Conservation (phyloP, 2,888 invertebrate genomes). For the Plebejus anna region DNA sequence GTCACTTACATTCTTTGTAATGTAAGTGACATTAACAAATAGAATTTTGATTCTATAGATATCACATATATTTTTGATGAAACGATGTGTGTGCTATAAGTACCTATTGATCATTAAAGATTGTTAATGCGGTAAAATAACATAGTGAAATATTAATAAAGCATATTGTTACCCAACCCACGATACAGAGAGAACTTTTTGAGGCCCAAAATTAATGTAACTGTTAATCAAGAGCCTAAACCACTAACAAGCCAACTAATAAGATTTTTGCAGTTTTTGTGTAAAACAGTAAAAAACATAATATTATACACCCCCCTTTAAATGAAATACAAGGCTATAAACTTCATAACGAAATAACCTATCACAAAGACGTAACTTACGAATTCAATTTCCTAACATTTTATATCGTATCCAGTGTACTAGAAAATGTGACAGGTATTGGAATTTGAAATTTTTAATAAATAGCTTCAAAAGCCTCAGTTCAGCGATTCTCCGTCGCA, state of each 20-base stretch:
- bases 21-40: too few relatives aligned
- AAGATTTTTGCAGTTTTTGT: background rate
- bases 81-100: too few relatives aligned
- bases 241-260: background rate
- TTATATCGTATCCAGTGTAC: background rate
- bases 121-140: too few relatives aligned
- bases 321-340: background rate
- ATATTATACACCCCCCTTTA: background rate
- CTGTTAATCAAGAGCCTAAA: too few relatives aligned
- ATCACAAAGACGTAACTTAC: background rate
- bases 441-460: slow-evolving; percentile 18
- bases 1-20: too few relatives aligned
- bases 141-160: too few relatives aligned
- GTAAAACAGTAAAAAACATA: background rate
- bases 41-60: too few relatives aligned
- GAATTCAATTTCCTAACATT: background rate
- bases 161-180: too few relatives aligned
- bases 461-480: slow-evolving; percentile 6
- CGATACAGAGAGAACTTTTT: too few relatives aligned
- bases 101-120: too few relatives aligned
- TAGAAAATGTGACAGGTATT: slow-evolving; percentile 13
- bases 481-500: slow-evolving; percentile 5
- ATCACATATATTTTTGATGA: too few relatives aligned
- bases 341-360: background rate
- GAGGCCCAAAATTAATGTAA: too few relatives aligned